Evolutionary conservation across 2,797 vertebrate species (phyloP).

Genomic region (Sandelia bainsii): DNA sequence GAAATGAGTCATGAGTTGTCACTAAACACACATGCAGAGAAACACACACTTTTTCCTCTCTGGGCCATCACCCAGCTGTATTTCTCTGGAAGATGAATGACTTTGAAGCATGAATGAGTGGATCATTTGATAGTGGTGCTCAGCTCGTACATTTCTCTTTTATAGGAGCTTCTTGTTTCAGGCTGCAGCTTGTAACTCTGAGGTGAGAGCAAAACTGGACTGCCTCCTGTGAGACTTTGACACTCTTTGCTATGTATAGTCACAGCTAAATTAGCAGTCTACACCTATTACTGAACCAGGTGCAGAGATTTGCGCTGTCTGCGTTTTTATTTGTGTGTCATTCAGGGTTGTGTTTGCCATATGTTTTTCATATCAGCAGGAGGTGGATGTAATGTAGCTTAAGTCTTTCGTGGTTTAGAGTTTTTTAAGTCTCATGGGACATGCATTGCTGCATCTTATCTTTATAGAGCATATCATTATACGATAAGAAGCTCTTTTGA

Average conservation of each 20-base stretch:
- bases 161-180: conserved; percentile 56
- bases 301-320: neutral
- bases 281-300: conserved; percentile 49
- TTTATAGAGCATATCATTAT: conserved; percentile 67
- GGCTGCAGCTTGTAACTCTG: conserved; percentile 50
- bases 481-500: conserved; percentile 73
- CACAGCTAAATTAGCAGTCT: conserved; percentile 60
- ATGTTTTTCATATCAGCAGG: conserved; percentile 31
- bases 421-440: conserved; percentile 39
- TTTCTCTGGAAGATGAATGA: conserved; percentile 74
- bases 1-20: conserved; percentile 79
- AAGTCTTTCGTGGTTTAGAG: conserved; percentile 38
- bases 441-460: conserved; percentile 50
- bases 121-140: conserved; percentile 67
- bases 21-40: conserved; percentile 48
- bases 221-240: conserved; percentile 71
- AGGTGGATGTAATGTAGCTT: neutral
- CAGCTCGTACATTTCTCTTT: conserved; percentile 70
- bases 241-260: conserved; percentile 66
- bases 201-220: conserved; percentile 70
- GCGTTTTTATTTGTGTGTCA: conserved; percentile 12
- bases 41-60: conserved; percentile 30
- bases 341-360: conserved; percentile 17
- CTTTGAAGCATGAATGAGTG: conserved; percentile 71
- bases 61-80: conserved; percentile 61